A percentile compares a stretch with the other conserved stretches of the same genome.
Evolutionary conservation across 1,140 invertebrate species (phyloP).

Genomic region (Samia ricini): DNA sequence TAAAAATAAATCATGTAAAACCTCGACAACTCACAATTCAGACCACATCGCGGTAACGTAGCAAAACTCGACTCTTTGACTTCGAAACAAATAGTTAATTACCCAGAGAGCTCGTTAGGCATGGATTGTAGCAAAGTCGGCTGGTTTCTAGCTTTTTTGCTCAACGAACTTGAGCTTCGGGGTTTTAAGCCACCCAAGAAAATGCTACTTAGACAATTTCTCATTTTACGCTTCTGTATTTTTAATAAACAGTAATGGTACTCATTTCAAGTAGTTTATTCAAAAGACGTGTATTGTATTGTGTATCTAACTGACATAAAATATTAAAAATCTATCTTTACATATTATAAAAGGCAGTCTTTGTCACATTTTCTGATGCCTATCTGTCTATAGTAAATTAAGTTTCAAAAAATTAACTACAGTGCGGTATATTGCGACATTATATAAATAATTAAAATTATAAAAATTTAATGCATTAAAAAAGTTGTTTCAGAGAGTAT

Average conservation of each 20-base stretch:
- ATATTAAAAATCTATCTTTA: background rate
- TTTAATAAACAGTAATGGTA: conserved; percentile 7
- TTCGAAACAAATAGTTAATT: conserved; percentile 67
- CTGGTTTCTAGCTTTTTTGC: conserved; percentile 31
- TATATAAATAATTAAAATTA: too few species aligned
- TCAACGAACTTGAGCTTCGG: conserved; percentile 14
- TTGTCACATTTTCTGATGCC: too few species aligned
- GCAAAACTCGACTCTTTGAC: conserved; percentile 45
- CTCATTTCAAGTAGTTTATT: background rate
- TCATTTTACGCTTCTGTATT: conserved; percentile 10
- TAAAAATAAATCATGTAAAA: too few species aligned
- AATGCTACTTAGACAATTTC: conserved; percentile 11
- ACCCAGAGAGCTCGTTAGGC: conserved; percentile 56
- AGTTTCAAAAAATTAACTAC: too few species aligned
- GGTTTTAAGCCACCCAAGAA: conserved; percentile 16
- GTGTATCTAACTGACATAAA: background rate
- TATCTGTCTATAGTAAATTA: too few species aligned
- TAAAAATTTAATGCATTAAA: too few species aligned
- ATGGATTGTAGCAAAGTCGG: conserved; percentile 46
- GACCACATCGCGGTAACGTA: conserved; percentile 21
- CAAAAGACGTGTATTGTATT: background rate
- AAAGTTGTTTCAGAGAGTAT: too few species aligned
- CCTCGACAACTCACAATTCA: background rate
- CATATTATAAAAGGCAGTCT: background rate
- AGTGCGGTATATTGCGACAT: too few species aligned